Conservation (phyloP, 1,140 invertebrate genomes). For the Calephelis virginiensis region DNA sequence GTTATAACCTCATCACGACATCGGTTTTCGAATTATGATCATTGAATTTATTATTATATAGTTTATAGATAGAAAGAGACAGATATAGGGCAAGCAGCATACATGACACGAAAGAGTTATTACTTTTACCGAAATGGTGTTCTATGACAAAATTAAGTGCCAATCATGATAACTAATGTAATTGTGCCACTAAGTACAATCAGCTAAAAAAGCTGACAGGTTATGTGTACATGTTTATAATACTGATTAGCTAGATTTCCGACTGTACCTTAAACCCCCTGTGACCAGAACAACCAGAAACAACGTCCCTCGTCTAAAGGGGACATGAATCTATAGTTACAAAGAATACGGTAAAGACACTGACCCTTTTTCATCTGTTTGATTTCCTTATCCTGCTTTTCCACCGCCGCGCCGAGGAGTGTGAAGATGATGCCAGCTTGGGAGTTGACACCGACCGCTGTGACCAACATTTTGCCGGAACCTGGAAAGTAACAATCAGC, state of each 20-base stretch:
- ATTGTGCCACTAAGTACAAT: too few species aligned
- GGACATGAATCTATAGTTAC: slow-evolving; percentile 28
- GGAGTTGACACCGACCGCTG: slow-evolving; percentile 98
- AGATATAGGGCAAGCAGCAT: too few species aligned
- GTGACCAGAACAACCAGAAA: slow-evolving; percentile 24
- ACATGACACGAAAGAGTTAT: too few species aligned
- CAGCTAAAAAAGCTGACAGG: neutral
- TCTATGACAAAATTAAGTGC: too few species aligned
- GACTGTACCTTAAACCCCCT: slow-evolving; percentile 4
- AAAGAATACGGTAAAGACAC: slow-evolving; percentile 27
- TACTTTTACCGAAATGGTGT: too few species aligned
- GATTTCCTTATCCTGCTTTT: slow-evolving; percentile 94
- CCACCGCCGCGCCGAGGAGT: slow-evolving; percentile 95
- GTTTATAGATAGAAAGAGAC: too few species aligned
- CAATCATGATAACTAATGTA: too few species aligned
- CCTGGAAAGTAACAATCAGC: slow-evolving; percentile 76
- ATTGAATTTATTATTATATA: too few species aligned
- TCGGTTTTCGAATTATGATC: too few species aligned
- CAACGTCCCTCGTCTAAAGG: slow-evolving; percentile 21
- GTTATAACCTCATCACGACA: too few species aligned
- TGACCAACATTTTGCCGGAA: slow-evolving; percentile 99
- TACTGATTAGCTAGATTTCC: neutral
- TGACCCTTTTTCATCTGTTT: slow-evolving; percentile 97
- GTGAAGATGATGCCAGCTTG: slow-evolving; percentile 99
- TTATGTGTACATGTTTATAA: neutral